Evolutionary conservation across 2,797 vertebrate genomes (phyloP), one percentile per base, ranked within the genome.

Genomic region (Denticeps clupeoides): DNA sequence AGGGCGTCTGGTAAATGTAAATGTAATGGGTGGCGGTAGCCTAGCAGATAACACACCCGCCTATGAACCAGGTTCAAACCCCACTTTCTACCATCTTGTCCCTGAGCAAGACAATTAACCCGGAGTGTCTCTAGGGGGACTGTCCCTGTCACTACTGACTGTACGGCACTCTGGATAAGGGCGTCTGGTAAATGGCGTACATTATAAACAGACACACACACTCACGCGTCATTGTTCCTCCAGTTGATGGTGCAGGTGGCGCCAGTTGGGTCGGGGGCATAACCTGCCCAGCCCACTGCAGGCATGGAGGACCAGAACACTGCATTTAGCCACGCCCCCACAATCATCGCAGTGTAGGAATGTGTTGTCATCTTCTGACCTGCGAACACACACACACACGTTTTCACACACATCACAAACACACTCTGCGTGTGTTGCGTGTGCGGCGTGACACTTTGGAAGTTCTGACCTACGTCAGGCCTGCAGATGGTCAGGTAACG

Each of bases 181-280:
- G n/a, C n/a, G n/a, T n/a, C n/a, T n/a, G n/a, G n/a, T n/a, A n/a
- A n/a, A n/a, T n/a, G n/a, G n/a, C n/a, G n/a, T n/a, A n/a, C n/a
- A n/a, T n/a, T 23, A 12, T 18, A 33, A 23, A 31, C 21, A n/a
- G 44, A 9, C 15, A 10, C 24, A 16, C 4, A 23, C 18, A 74
- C 92, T 83, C 75, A 97, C 93, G 2, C 60, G 38, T 97, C 86
- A 33, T 95, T 97, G 51, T 88, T 75, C 60, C 89, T 80, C 94
- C 94, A 98, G 63, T 97, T 91, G 59, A 98, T 87, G 53, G 94
- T 98, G 68, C 94, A 98, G 0, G 92, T 97, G 6, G 93, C 91
- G 55, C 93, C 93, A 1, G 91, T 99, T 0, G 95, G 95, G 64
- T 99, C 95, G 0, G 93, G 90, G 47, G 89, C 90, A 0, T 97